A percentile compares a stretch with the other conserved stretches of the same genome.
These are phyloP conservation scores for Drosophila pachea DNA, from an alignment of 1,140 invertebrate genomes.

Conservation along the genomic window DNA sequence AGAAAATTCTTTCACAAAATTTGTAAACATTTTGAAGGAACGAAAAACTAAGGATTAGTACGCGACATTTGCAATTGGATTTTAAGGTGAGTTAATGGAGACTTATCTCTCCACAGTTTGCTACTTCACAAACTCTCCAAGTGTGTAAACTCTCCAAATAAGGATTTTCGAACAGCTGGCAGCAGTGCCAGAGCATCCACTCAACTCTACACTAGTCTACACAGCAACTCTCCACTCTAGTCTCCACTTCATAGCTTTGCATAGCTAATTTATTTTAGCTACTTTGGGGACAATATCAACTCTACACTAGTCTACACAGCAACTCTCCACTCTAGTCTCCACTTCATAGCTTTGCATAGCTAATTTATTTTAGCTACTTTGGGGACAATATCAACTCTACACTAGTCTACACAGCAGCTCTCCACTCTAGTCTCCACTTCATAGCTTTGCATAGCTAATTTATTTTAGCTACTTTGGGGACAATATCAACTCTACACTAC, in stretches of 20 bases:
- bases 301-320: neutral
- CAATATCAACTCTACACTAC: neutral
- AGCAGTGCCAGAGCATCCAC: neutral
- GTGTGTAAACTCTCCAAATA: too few species aligned
- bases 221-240: neutral
- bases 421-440: neutral
- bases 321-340: neutral
- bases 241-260: neutral
- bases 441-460: too few species aligned
- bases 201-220: neutral
- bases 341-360: too few species aligned
- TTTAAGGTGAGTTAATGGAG: constrained; percentile 52
- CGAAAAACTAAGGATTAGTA: constrained; percentile 48
- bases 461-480: neutral
- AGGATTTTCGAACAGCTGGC: too few species aligned
- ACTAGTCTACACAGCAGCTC: neutral
- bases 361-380: neutral
- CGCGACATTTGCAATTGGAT: constrained; percentile 70
- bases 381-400: neutral
- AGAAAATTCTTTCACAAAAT: constrained; percentile 34
- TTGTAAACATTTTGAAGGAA: constrained; percentile 51
- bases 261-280: neutral
- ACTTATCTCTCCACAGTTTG: too few species aligned
- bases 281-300: neutral
- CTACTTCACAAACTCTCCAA: too few species aligned